Evolutionary conservation across 2,888 invertebrate genomes (phyloP).

Genomic region (Linnaemya vulpina): DNA sequence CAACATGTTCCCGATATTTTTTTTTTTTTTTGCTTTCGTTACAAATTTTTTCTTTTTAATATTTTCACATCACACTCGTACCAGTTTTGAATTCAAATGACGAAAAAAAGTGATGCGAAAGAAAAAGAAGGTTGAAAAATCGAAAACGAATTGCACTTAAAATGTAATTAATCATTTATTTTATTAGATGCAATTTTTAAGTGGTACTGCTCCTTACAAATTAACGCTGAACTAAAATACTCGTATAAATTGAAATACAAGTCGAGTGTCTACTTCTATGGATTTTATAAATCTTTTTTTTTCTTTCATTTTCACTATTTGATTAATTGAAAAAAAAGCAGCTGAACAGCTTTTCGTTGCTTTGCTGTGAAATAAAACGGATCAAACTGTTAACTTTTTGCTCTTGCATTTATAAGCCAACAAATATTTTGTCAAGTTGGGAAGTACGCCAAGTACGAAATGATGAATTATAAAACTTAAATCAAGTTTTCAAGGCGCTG

Average conservation of each 20-base stretch:
- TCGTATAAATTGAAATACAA: conserved; percentile 37
- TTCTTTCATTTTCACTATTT: conserved; percentile 37
- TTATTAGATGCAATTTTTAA: conserved; percentile 70
- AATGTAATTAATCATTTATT: conserved; percentile 70
- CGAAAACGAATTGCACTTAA: conserved; percentile 60
- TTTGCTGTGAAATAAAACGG: conserved; percentile 35
- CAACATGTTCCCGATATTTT: conserved; percentile 7
- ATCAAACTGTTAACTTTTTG: conserved; percentile 46
- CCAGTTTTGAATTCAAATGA: conserved; percentile 40
- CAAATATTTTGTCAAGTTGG: conserved; percentile 28
- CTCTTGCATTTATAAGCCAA: conserved; percentile 34
- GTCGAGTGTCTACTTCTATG: conserved; percentile 26
- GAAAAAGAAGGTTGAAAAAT: conserved; percentile 29
- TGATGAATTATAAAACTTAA: background rate
- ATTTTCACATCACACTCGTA: conserved; percentile 1
- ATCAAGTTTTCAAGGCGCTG: background rate
- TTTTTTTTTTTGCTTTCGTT: background rate
- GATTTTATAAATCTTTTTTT: no score
- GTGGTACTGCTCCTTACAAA: conserved; percentile 67
- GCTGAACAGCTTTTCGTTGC: conserved; percentile 60
- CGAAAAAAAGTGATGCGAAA: conserved; percentile 31
- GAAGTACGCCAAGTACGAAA: conserved; percentile 3
- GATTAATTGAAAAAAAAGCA: conserved; percentile 68
- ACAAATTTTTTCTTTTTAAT: conserved; percentile 4
- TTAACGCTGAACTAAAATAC: conserved; percentile 54